Conservation (phyloP, 64 coral and sea anemone species). For the Astreopora myriophthalma region DNA sequence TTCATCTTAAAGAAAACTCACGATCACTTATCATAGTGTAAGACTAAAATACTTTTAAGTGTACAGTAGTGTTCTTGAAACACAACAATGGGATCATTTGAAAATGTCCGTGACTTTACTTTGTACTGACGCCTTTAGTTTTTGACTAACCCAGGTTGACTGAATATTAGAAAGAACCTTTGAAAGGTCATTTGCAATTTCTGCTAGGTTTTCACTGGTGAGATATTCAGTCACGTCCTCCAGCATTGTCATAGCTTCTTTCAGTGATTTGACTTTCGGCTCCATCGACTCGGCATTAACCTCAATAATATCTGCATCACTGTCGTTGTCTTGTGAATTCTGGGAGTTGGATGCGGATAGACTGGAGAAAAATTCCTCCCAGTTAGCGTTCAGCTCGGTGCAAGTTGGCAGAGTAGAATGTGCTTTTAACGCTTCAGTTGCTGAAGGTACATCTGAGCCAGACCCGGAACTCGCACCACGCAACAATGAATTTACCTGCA, state of each 20-base stretch:
- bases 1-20: not conserved
- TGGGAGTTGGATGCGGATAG: conserved; percentile 11
- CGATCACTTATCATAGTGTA: not conserved
- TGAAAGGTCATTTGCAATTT: not conserved
- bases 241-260: conserved; percentile 25
- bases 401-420: conserved; percentile 1
- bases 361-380: conserved; percentile 33
- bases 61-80: not conserved
- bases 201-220: not conserved
- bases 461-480: not conserved
- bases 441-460: conserved; percentile 7
- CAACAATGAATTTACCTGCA: conserved; percentile 31
- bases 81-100: not conserved
- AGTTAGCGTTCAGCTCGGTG: not conserved
- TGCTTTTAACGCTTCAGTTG: not conserved
- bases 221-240: conserved; percentile 40
- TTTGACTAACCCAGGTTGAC: not conserved
- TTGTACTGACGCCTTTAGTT: not conserved
- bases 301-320: conserved; percentile 24
- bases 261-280: conserved; percentile 21
- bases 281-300: conserved; percentile 1
- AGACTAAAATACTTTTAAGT: not conserved
- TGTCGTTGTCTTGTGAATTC: conserved; percentile 1
- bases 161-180: not conserved
- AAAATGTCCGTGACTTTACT: too few species aligned